These are phyloP conservation scores for Lophius piscatorius DNA, from an alignment of 2,113 vertebrate species.

Conservation along the genomic window DNA sequence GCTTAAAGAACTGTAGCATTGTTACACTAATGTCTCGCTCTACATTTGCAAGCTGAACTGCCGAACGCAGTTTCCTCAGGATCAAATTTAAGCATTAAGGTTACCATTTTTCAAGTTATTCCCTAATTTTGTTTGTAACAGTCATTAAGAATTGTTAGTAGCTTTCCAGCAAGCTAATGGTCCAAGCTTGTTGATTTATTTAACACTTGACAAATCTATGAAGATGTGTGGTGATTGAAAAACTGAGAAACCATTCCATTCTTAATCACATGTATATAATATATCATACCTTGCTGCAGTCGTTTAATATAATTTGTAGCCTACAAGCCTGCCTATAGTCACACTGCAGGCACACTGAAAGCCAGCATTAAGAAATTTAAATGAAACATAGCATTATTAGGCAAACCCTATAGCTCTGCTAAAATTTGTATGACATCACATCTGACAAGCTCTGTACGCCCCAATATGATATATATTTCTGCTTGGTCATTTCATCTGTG, in stretches of 20 bases:
- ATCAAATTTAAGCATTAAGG: slow-evolving; percentile 33
- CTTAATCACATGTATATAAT: too few relatives aligned
- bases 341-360: too few relatives aligned
- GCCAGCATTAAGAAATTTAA: background rate
- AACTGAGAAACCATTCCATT: too few relatives aligned
- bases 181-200: slow-evolving; percentile 7
- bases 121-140: slow-evolving; percentile 54
- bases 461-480: too few relatives aligned
- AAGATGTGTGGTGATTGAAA: too few relatives aligned
- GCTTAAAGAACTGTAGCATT: slow-evolving; percentile 42
- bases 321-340: too few relatives aligned
- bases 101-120: too few relatives aligned
- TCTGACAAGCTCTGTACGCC: background rate
- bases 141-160: slow-evolving; percentile 42
- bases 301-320: too few relatives aligned
- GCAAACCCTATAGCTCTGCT: background rate
- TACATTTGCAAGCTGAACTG: slow-evolving; percentile 38
- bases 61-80: slow-evolving; percentile 45
- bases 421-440: too few relatives aligned
- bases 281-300: too few relatives aligned
- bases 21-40: slow-evolving; percentile 29
- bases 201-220: too few relatives aligned
- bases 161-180: slow-evolving; percentile 18
- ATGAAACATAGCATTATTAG: background rate
- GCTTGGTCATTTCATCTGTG: too few relatives aligned